Evolutionary conservation across 30 jellyfish, hydroid and myxozoan species (phyloP).

Genomic region (Mastigias papua): DNA sequence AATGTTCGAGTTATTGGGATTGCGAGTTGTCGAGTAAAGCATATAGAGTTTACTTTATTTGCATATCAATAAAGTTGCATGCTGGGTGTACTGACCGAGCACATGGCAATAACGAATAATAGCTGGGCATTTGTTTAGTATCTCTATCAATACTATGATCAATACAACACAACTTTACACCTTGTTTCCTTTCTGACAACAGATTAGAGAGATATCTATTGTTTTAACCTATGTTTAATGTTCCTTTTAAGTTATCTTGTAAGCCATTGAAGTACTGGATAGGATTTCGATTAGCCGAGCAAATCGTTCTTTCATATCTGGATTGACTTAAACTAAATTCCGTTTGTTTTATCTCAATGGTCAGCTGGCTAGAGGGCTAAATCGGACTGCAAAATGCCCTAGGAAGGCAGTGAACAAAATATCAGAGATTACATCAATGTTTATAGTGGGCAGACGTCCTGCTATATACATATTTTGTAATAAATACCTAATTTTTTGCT

Average conservation of each 20-base stretch:
- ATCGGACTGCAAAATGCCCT: no score
- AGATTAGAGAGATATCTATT: background rate
- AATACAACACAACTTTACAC: constrained; percentile 14
- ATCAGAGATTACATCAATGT: no score
- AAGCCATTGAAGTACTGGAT: background rate
- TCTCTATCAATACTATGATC: constrained; percentile 9
- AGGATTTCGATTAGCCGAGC: background rate
- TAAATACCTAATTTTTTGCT: no score
- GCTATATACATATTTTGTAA: no score
- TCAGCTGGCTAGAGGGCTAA: no score
- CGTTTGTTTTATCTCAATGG: background rate
- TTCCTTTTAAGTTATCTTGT: background rate
- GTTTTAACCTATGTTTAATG: background rate
- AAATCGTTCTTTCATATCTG: background rate
- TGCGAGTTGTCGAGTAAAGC: background rate
- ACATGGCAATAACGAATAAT: constrained; percentile 26
- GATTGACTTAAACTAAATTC: background rate
- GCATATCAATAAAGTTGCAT: constrained; percentile 48
- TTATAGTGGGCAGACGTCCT: no score
- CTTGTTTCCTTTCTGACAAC: constrained; percentile 10
- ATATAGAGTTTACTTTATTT: background rate
- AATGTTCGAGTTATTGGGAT: background rate
- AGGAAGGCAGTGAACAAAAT: no score
- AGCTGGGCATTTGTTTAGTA: constrained; percentile 1
- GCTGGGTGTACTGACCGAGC: constrained; percentile 35